phyloP scores from a whole-genome alignment of 1,140 invertebrate species.

The Neelides sp. region DNA sequence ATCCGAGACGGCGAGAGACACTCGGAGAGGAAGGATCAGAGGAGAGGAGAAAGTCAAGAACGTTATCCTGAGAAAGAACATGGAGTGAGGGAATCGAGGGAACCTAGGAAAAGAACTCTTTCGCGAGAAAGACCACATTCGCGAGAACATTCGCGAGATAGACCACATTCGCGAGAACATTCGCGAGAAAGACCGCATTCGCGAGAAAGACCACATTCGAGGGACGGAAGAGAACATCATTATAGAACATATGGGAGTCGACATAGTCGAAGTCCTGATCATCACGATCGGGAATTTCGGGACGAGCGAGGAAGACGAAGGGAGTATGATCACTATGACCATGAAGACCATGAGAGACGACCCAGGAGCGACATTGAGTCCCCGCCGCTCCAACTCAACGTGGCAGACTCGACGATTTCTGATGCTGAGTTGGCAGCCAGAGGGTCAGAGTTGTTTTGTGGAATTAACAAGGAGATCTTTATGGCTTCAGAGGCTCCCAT shows the following conservation, averaged over 20 bases:
- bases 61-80: too few relatives aligned
- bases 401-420: slow-evolving; percentile 42
- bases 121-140: not conserved
- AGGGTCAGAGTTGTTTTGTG: slow-evolving; percentile 7
- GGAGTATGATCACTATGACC: slow-evolving; percentile 6
- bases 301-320: not conserved
- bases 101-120: too few relatives aligned
- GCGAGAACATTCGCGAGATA: not conserved
- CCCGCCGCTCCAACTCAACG: slow-evolving; percentile 34
- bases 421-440: slow-evolving; percentile 37
- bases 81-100: too few relatives aligned
- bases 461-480: slow-evolving; percentile 8
- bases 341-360: not conserved
- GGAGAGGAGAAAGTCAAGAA: too few relatives aligned
- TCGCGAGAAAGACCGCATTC: slow-evolving; percentile 5
- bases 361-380: slow-evolving; percentile 9
- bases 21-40: too few relatives aligned
- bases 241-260: not conserved
- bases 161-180: slow-evolving; percentile 7
- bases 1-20: too few relatives aligned
- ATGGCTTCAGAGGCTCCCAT: slow-evolving; percentile 7
- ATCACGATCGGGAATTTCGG: not conserved
- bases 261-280: not conserved
- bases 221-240: not conserved
- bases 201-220: too few relatives aligned